phyloP scores from a whole-genome alignment of 1,140 invertebrate species.

The Samia ricini region DNA sequence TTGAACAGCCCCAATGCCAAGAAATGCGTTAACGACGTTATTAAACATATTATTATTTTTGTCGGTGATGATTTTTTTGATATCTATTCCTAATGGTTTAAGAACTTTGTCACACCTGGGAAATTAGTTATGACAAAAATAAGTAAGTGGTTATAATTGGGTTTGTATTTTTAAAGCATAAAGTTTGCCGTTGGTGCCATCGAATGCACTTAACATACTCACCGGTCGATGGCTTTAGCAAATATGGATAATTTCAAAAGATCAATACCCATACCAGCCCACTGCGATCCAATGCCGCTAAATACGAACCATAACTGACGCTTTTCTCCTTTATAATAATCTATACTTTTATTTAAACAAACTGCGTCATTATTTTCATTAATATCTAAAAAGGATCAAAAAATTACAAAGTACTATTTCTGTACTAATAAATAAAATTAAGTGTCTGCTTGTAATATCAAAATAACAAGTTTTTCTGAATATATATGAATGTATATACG shows the following conservation, averaged over 20 bases:
- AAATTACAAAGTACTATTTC: no score
- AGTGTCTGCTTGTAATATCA: no score
- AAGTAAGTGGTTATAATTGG: no score
- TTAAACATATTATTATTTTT: constrained; percentile 82
- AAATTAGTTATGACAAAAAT: no score
- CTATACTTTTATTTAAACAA: constrained; percentile 15
- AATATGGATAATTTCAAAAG: constrained; percentile 82
- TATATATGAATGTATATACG: no score
- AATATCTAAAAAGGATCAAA: constrained; percentile 37
- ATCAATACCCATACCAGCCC: constrained; percentile 86
- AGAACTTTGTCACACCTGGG: constrained; percentile 78
- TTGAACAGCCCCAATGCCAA: constrained; percentile 88
- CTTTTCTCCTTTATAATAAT: constrained; percentile 27
- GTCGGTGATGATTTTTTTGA: constrained; percentile 83
- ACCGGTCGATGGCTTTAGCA: constrained; percentile 81
- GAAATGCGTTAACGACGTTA: constrained; percentile 86
- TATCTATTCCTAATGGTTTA: constrained; percentile 81
- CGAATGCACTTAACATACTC: background rate
- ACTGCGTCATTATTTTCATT: constrained; percentile 37
- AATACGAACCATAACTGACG: constrained; percentile 90
- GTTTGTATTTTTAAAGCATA: no score
- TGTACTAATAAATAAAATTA: no score
- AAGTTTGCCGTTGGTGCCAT: no score
- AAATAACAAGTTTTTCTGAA: no score
- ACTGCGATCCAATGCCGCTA: constrained; percentile 93